Evolutionary conservation across 2,113 vertebrate genomes (phyloP).

Genomic region (Diadophis punctatus): DNA sequence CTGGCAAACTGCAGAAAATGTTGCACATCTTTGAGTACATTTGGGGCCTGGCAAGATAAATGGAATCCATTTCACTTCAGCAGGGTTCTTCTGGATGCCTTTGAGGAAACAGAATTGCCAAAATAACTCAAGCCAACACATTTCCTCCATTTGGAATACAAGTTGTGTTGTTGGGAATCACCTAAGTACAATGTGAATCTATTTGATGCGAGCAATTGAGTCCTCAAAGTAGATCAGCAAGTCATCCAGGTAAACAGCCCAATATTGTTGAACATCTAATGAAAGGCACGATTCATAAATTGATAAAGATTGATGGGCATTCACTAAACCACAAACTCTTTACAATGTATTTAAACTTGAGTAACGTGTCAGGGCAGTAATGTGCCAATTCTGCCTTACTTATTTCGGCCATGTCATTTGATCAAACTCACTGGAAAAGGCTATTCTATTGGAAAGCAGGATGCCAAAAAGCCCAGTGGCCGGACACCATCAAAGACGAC

Average conservation of each 20-base stretch:
- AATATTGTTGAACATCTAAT: not conserved
- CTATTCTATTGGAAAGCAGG: too few relatives aligned
- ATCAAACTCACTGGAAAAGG: not conserved
- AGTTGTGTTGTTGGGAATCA: not conserved
- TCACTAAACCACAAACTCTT: not conserved
- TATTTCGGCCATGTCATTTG: not conserved
- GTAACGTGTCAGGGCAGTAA: not conserved
- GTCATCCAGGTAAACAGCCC: not conserved
- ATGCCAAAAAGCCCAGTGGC: too few relatives aligned
- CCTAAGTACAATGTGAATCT: not conserved
- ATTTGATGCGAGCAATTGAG: not conserved
- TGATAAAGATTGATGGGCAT: not conserved
- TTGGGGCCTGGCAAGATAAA: not conserved
- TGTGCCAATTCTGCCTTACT: not conserved
- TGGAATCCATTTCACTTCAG: not conserved
- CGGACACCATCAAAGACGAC: too few relatives aligned
- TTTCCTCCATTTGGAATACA: not conserved
- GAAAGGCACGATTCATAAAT: not conserved
- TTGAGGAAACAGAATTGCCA: not conserved
- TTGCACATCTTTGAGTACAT: not conserved
- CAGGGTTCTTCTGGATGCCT: not conserved
- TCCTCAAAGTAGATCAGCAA: not conserved
- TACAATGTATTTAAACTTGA: not conserved
- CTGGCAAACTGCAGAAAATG: not conserved
- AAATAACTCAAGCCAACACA: not conserved